Percentiles rank a stretch among this genome's conserved stretches.
phyloP scores from a whole-genome alignment of 2,797 vertebrate genomes.

The Hipposideros larvatus region DNA sequence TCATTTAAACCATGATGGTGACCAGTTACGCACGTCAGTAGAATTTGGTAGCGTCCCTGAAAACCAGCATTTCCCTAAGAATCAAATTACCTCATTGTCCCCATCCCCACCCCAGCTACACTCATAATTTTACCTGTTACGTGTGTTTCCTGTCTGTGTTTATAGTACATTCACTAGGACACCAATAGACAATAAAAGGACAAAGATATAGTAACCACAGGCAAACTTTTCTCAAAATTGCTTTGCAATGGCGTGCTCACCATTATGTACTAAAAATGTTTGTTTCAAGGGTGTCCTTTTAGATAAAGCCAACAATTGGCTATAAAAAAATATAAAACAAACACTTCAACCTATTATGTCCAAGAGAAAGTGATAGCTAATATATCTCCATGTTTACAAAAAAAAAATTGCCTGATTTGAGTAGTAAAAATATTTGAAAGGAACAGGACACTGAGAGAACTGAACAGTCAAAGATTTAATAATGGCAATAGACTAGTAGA shows the following conservation, averaged over 20 bases:
- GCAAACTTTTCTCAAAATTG: neutral
- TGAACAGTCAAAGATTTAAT: neutral
- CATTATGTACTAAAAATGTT: conserved; percentile 53
- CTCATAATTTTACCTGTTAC: conserved; percentile 51
- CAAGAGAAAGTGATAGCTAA: conserved; percentile 7
- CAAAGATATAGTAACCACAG: conserved; percentile 13
- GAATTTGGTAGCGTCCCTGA: conserved; percentile 1
- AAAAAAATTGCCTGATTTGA: conserved; percentile 5
- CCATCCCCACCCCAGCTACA: neutral
- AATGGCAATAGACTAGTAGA: neutral
- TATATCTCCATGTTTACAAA: neutral
- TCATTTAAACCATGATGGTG: conserved; percentile 32
- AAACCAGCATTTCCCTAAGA: conserved; percentile 43
- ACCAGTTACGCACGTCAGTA: conserved; percentile 20
- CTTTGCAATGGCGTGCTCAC: neutral
- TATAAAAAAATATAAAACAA: conserved; percentile 39
- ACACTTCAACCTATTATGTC: conserved; percentile 1
- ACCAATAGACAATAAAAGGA: neutral
- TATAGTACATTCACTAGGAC: neutral
- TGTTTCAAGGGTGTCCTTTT: conserved; percentile 19
- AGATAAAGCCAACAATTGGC: conserved; percentile 41
- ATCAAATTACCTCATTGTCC: neutral
- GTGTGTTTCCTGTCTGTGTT: neutral
- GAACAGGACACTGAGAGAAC: neutral
- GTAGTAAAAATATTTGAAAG: conserved; percentile 34